phyloP scores from a whole-genome alignment of 2,113 vertebrate species.

The Bubo bubo region DNA sequence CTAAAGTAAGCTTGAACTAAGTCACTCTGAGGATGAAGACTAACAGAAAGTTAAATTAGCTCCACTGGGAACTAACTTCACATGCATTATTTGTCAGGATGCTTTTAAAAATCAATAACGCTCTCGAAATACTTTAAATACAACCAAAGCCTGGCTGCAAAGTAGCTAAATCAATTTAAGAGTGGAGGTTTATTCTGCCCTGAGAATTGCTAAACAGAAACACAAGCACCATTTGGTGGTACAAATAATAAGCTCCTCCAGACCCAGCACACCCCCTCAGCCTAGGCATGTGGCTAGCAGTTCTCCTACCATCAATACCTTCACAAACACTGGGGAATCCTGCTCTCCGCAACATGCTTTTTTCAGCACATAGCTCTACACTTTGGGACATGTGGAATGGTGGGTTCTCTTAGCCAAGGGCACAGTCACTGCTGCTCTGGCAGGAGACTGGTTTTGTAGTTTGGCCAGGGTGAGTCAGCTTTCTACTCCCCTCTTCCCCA shows the following conservation, averaged over 20 bases:
- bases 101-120: background rate
- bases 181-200: background rate
- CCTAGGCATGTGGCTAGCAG: too few species aligned
- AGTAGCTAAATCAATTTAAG: background rate
- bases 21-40: background rate
- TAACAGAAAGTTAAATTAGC: background rate
- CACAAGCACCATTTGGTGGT: background rate
- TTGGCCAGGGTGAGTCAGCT: background rate
- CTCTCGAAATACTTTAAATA: background rate
- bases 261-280: background rate
- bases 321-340: background rate
- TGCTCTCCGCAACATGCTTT: background rate
- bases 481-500: background rate
- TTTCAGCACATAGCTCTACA: rapidly evolving
- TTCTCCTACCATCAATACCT: background rate
- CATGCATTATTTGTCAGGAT: background rate
- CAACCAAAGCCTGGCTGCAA: background rate
- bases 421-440: background rate
- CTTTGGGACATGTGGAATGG: rapidly evolving
- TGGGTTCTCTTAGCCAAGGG: background rate
- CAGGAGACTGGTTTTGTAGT: background rate
- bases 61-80: background rate
- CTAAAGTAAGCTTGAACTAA: background rate
- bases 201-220: background rate
- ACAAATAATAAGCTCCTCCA: background rate